A percentile compares a stretch with the other conserved stretches of the same genome.
These are phyloP conservation scores for Camptogramma bilineatum DNA, from an alignment of 2,888 invertebrate species.

Conservation along the genomic window DNA sequence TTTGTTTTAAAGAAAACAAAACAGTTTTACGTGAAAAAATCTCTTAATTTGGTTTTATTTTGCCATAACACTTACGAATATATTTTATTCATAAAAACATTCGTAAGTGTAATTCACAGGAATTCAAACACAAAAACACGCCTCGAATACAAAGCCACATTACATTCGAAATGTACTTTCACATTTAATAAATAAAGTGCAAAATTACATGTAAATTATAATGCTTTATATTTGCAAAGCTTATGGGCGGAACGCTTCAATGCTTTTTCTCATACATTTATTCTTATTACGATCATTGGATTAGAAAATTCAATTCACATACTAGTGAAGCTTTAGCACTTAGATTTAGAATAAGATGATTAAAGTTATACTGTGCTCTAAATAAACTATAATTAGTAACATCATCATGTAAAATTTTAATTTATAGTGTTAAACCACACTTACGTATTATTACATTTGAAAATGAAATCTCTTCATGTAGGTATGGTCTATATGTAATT, in stretches of 20 bases:
- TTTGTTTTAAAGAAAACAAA: background rate
- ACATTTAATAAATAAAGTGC: slow-evolving; percentile 1
- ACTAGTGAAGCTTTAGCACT: slow-evolving; percentile 31
- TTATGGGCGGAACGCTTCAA: slow-evolving; percentile 68
- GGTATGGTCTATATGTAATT: too few species aligned
- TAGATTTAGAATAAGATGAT: slow-evolving; percentile 19
- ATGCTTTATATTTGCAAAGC: slow-evolving; percentile 67
- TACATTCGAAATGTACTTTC: slow-evolving; percentile 13
- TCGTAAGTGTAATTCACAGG: background rate
- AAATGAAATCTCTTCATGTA: too few species aligned
- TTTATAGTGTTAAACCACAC: too few species aligned
- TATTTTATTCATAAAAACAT: slow-evolving; percentile 1
- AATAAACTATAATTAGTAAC: background rate
- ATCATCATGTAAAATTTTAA: background rate
- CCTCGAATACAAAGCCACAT: slow-evolving; percentile 9
- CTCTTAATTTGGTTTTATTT: slow-evolving; percentile 2
- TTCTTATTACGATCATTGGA: slow-evolving; percentile 25
- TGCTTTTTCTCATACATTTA: slow-evolving; percentile 77
- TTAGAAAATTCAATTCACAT: background rate
- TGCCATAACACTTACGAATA: slow-evolving; percentile 6
- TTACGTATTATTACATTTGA: too few species aligned
- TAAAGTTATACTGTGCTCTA: slow-evolving; percentile 31
- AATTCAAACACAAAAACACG: slow-evolving; percentile 2
- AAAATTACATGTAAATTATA: slow-evolving; percentile 20
- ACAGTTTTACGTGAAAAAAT: background rate